Evolutionary conservation across 2,888 invertebrate species (phyloP), one percentile per base, ranked within the genome.

Genomic region (Philaethria dido): DNA sequence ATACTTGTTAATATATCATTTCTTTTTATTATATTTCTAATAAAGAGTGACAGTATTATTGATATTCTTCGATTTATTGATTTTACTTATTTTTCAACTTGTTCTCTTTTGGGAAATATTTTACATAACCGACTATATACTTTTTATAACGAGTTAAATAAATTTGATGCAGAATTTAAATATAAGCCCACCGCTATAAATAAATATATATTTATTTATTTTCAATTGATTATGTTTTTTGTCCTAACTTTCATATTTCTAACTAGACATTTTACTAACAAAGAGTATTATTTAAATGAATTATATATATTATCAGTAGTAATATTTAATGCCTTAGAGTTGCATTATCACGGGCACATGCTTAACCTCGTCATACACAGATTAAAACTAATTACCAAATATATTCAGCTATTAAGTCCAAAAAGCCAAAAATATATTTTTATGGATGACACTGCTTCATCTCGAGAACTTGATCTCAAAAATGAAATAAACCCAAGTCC

Each of bases 291-390:
- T 57, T 39, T 3, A n/a, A 16, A 3, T 14, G 9, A 9, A n/a
- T 9, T 42, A n/a, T 57, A 22, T 22, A n/a, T 42, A 14, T 42
- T 57, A n/a, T 14, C n/a, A n/a, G 1, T 57, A 22, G 1, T 42
- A 36, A 42, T 36, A n/a, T 45, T 69, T 55, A 45, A 66, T 47
- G 47, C 57, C 29, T 64, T 71, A 16, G 73, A 73, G 36, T 25
- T 70, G 42, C 48, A 71, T 62, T 71, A 71, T 62, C 71, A 71
- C 11, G 68, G 68, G 11, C 66, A 73, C 60, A 59, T 73, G 9
- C 45, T 73, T n/a, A 62, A 59, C 66, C 62, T 71, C 8, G 39
- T 72, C 3, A 50, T 55, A 54, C 44, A 59, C n/a, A 66, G 71
- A 48, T 25, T 73, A n/a, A 64, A 59, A 33, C 39, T 63, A 8